Evolutionary conservation across 2,113 vertebrate genomes (phyloP), one percentile per base, ranked within the genome.

Genomic region (Asarcornis scutulata): DNA sequence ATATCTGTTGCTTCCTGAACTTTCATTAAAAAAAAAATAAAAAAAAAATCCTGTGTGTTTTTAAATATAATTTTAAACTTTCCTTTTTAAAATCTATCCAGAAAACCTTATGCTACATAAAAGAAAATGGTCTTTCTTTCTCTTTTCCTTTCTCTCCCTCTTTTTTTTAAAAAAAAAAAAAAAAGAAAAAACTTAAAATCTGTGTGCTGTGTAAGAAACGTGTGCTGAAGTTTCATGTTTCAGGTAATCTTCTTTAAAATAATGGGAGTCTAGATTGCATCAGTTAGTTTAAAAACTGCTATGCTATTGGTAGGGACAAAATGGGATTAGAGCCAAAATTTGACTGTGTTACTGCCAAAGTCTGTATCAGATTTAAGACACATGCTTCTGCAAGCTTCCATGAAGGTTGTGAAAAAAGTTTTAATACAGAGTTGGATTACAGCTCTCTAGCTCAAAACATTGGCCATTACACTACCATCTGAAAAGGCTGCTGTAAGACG

Each of bases 341-440:
- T 98, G 97, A 77, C 97, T 97, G 96, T 91, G 91, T 98, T 97
- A 93, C 98, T 98, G 97, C 97, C 93, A 98, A 98, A 97, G 98
- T 98, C 99, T 99, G 99, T 98, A 99, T 99, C 98, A 98, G 98
- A 99, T 99, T 99, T 98, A 98, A 99, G 98, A 98, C 98, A 98
- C 98, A 98, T 99, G 99, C 98, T 98, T 92, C 96, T 97, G 94
- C 97, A 97, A 96, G 96, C 96, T 97, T 98, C 96, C 96, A 97
- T 96, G 97, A 97, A 97, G 97, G 96, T 88, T 98, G 97, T 96
- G 97, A 97, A 97, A 97, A 98, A 98, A 97, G 91, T 97, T 97
- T 97, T 97, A 98, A 97, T 97, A 96, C 96, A 95, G 96, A 96
- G 88, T 97, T 97, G 96, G 95, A 97, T 98, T 97, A 94, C 96